Evolutionary conservation across 2,113 vertebrate genomes (phyloP), one percentile per base, ranked within the genome.

Genomic region (Platysteira castanea): DNA sequence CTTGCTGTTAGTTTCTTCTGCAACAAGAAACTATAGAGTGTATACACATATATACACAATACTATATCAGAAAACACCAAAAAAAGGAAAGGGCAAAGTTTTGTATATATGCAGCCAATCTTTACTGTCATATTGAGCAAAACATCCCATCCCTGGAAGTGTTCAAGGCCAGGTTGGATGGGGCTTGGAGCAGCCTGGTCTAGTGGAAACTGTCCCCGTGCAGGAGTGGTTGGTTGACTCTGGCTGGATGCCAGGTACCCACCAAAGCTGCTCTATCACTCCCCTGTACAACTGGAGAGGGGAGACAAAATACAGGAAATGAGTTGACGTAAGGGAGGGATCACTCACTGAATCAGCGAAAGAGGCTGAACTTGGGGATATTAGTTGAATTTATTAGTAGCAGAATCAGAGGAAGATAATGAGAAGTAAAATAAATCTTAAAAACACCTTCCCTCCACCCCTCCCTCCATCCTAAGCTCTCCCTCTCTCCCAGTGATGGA

Each of bases 21-120:
- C 28, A 56, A 44, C 16, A 50, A 53, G 41, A 56, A 70, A 41
- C 10, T 59, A 4, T 22, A 15, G 4, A 46, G 8, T 22, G 19
- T 10, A 5, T 15, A 6, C 12, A 6, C 10, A 4, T 4, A 22
- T 4, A 22, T 6, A n/a, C 1, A 39, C 3, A 23, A 41, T 35
- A 46, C 5, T 41, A 4, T 21, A 22, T 52, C 33, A 67, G 47
- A 30, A 89, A 84, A 65, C 37, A 68, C 9, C 4, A 15, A 41
- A 59, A 70, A 73, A 67, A 21, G 1, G 2, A 16, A 28, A 22
- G 15, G 5, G 13, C 0, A 7, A 90, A 30, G 10, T 20, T 92
- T 75, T 33, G 26, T 30, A 39, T 82, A 75, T 63, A 53, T 35
- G 22, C 15, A 65, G 8, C 35, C 15, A 16, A 19, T 35, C 13